Base-by-base conservation (phyloP, 2,797 vertebrate species). In the Sebastiscus tertius region DNA sequence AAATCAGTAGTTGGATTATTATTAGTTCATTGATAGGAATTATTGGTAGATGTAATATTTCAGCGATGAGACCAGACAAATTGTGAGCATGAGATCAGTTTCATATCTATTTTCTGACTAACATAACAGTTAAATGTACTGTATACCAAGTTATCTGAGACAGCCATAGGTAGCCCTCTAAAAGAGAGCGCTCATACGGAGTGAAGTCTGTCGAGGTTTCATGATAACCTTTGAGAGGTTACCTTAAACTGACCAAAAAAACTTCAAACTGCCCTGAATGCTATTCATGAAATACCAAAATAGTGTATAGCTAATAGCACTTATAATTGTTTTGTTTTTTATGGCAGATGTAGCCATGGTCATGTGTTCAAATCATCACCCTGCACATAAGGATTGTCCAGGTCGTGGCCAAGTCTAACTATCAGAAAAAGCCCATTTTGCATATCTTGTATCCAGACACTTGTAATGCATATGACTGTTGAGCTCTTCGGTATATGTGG, bases 11-110 rank as follows among this genome's bases (percentile, higher is more conserved):
- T 74, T 73, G 62, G 79, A 72, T 79, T 84, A 74, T 87, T 85
- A 88, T 84, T 86, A 72, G 75, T 93, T 91, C 20, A 87, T 76
- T 75, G 56, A 87, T 80, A 82, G 78, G 63, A 87, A 85, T 77
- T 80, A 88, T 72, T 77, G 72, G 64, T 92, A 89, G 83, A 86
- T 86, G 76, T 89, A 77, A 90, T 89, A 92, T 90, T 89, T 92
- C 78, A 79, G 83, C 71, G 59, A 70, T 73, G 80, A 85, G 80
- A 87, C 60, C 80, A 86, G 92, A 94, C 84, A 90, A 94, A 92
- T 92, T 94, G 92, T 94, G 92, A 93, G 95, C 94, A 93, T 94
- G 93, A 94, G 92, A 90, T 92, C 92, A 94, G 85, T 93, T 92
- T 93, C 93, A 92, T 93, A 90, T 94, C 89, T 92, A 94, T 94